These are phyloP conservation scores for Thalassoma bifasciatum DNA, from an alignment of 2,113 vertebrate genomes.

Conservation along the genomic window DNA sequence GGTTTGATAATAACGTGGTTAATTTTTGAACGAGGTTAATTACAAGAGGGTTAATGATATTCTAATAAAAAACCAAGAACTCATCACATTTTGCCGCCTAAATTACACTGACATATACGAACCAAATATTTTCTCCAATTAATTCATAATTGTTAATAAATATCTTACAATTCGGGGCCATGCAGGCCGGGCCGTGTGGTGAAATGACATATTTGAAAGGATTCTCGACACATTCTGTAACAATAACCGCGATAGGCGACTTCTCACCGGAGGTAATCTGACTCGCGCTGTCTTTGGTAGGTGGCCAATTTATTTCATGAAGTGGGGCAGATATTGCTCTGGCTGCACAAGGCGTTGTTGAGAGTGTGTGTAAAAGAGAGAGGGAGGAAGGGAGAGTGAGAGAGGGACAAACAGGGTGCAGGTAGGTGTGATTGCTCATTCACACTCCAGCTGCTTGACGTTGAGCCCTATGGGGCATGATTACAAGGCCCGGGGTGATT, in stretches of 20 bases:
- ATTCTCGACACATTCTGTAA: slow-evolving; percentile 73
- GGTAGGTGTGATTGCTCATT: slow-evolving; percentile 76
- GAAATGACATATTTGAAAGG: slow-evolving; percentile 72
- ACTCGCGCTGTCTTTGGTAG: slow-evolving; percentile 72
- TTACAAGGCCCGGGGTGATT: slow-evolving; percentile 81
- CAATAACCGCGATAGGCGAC: slow-evolving; percentile 71
- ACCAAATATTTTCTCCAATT: slow-evolving; percentile 82
- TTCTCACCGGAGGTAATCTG: slow-evolving; percentile 73
- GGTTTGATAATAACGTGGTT: slow-evolving; percentile 85
- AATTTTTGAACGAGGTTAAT: slow-evolving; percentile 86
- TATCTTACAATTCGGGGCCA: slow-evolving; percentile 64
- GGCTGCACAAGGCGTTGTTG: slow-evolving; percentile 48
- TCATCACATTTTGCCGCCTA: slow-evolving; percentile 73
- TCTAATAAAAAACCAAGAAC: slow-evolving; percentile 78
- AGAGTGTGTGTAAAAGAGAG: slow-evolving; percentile 31
- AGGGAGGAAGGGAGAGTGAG: slow-evolving; percentile 19
- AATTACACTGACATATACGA: slow-evolving; percentile 74
- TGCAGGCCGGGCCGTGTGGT: slow-evolving; percentile 51
- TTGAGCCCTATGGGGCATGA: slow-evolving; percentile 79
- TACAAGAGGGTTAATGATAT: slow-evolving; percentile 84
- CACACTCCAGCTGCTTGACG: slow-evolving; percentile 71
- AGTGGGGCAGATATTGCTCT: slow-evolving; percentile 70
- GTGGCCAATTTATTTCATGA: slow-evolving; percentile 78
- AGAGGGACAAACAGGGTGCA: slow-evolving; percentile 76
- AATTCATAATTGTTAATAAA: slow-evolving; percentile 82